These are phyloP conservation scores for Zaprionus taronus DNA, from an alignment of 1,140 invertebrate species.

Conservation along the genomic window DNA sequence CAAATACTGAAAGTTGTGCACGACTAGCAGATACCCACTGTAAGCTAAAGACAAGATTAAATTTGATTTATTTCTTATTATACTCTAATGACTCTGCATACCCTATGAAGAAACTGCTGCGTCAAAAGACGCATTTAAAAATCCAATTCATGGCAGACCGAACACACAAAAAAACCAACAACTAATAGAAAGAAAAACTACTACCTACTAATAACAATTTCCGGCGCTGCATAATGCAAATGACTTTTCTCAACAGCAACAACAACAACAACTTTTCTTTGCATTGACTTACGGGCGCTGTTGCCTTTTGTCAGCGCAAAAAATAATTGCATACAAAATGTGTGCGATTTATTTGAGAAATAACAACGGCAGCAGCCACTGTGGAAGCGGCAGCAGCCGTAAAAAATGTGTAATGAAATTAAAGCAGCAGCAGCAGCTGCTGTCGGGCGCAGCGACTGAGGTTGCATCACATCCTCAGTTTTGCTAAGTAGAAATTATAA, in stretches of 20 bases:
- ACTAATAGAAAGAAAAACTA: conserved; percentile 25
- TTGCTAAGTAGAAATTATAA: conserved; percentile 79
- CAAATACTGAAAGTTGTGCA: background rate
- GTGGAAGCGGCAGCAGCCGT: conserved; percentile 12
- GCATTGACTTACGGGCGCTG: conserved; percentile 66
- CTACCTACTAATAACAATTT: conserved; percentile 78
- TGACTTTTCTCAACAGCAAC: conserved; percentile 71
- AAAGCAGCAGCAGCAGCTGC: conserved; percentile 53
- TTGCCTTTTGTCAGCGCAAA: conserved; percentile 54
- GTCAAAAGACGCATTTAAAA: conserved; percentile 77
- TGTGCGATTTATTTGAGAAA: conserved; percentile 80
- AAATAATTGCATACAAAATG: conserved; percentile 80
- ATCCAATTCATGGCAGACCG: conserved; percentile 67
- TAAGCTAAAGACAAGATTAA: background rate
- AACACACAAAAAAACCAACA: conserved; percentile 33
- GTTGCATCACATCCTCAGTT: conserved; percentile 77
- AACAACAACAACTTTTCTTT: conserved; percentile 65
- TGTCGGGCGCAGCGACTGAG: conserved; percentile 9
- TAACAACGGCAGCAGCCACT: conserved; percentile 54
- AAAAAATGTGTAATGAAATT: conserved; percentile 71
- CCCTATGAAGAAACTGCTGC: conserved; percentile 45
- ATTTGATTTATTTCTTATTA: background rate
- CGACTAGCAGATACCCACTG: background rate
- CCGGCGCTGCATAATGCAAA: conserved; percentile 79
- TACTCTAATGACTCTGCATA: background rate